These are phyloP conservation scores for Limnephilus marmoratus DNA, from an alignment of 2,888 invertebrate genomes.

Conservation along the genomic window DNA sequence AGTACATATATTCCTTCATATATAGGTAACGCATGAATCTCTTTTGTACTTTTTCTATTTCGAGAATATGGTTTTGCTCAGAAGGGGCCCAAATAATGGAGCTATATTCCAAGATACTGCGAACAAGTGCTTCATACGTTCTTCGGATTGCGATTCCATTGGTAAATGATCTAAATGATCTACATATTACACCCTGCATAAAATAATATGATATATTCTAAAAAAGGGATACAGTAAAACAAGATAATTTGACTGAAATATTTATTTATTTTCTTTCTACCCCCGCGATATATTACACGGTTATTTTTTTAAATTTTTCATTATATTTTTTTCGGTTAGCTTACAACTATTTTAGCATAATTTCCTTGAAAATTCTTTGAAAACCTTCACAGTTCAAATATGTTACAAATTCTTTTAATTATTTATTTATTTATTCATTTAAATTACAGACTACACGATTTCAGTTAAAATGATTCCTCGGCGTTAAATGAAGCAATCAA, in stretches of 20 bases:
- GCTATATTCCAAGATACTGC: too few species aligned
- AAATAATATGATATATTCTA: not conserved
- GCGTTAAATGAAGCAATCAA: constrained; percentile 31
- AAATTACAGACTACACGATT: constrained; percentile 32
- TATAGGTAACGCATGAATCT: too few species aligned
- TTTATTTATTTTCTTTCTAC: constrained; percentile 64
- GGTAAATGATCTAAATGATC: too few species aligned
- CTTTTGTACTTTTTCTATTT: too few species aligned
- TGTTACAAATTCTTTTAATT: constrained; percentile 48
- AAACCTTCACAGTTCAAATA: constrained; percentile 30
- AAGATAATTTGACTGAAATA: constrained; percentile 57
- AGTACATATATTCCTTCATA: too few species aligned
- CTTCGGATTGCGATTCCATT: too few species aligned
- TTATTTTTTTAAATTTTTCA: constrained; percentile 52
- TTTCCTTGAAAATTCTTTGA: constrained; percentile 35
- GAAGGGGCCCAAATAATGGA: too few species aligned
- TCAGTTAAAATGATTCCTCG: constrained; percentile 17
- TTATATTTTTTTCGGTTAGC: constrained; percentile 52
- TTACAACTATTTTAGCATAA: constrained; percentile 48
- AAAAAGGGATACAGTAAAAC: constrained; percentile 39
- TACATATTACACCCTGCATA: too few species aligned
- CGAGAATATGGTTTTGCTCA: too few species aligned
- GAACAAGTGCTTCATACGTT: too few species aligned
- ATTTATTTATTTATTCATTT: constrained; percentile 41
- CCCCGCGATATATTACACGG: constrained; percentile 63